Evolutionary conservation across 2,888 invertebrate species (phyloP).

Genomic region (Zonitis immaculata): DNA sequence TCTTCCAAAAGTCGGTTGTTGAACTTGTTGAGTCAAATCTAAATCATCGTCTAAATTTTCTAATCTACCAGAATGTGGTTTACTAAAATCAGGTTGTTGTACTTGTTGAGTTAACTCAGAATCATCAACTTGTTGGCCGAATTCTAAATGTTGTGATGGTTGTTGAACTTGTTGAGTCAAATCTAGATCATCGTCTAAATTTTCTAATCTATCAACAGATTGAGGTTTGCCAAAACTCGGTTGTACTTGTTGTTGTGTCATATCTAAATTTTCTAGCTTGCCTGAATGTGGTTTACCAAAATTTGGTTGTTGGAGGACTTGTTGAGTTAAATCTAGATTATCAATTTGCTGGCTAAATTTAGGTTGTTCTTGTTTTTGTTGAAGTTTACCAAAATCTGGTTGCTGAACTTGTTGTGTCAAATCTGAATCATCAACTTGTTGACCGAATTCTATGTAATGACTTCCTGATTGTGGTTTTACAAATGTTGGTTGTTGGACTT

Average conservation of each 20-base stretch:
- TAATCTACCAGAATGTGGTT: too few relatives aligned
- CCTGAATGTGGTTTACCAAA: neutral
- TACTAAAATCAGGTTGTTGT: slow-evolving; percentile 2
- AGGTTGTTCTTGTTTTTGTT: too few relatives aligned
- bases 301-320: neutral
- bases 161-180: slow-evolving; percentile 10
- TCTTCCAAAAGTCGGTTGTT: neutral
- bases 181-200: too few relatives aligned
- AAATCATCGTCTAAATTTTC: too few relatives aligned
- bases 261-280: too few relatives aligned
- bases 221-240: neutral
- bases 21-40: neutral
- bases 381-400: neutral
- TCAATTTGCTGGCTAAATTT: slow-evolving; percentile 1
- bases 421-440: slow-evolving; percentile 23
- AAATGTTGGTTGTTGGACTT: slow-evolving; percentile 4
- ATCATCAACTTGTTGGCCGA: slow-evolving; percentile 2
- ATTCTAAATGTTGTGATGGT: neutral
- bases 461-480: neutral
- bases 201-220: too few relatives aligned
- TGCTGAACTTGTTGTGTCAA: neutral
- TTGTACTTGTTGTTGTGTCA: neutral
- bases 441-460: slow-evolving; percentile 9
- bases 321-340: slow-evolving; percentile 1
- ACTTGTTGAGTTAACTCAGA: slow-evolving; percentile 14